Conservation (phyloP, 2,113 vertebrate genomes). For the Silurus asotus region DNA sequence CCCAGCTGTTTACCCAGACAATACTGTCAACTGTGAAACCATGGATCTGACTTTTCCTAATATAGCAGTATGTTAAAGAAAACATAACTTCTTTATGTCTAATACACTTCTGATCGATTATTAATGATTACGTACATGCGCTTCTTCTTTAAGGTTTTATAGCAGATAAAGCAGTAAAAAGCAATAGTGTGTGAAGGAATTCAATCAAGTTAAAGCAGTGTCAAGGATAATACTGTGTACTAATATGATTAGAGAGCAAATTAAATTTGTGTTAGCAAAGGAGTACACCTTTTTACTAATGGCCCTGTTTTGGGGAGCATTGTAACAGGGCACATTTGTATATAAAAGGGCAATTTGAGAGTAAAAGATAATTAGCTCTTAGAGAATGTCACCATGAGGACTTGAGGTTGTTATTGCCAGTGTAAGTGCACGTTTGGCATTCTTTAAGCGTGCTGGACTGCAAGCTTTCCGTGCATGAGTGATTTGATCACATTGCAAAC, state of each 20-base stretch:
- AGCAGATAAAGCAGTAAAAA: neutral
- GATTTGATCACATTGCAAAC: slow-evolving; percentile 71
- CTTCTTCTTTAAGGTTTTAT: neutral
- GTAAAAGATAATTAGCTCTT: slow-evolving; percentile 3
- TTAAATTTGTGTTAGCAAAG: neutral
- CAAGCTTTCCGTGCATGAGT: slow-evolving; percentile 64
- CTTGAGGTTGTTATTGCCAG: slow-evolving; percentile 27
- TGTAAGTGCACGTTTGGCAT: slow-evolving; percentile 59
- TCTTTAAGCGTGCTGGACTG: slow-evolving; percentile 59
- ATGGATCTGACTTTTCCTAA: slow-evolving; percentile 37
- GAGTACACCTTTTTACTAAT: neutral
- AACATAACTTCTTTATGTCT: neutral
- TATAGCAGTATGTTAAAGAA: neutral
- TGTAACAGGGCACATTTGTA: neutral
- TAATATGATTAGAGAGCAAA: slow-evolving; percentile 14
- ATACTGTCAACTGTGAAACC: slow-evolving; percentile 33
- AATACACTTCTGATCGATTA: neutral
- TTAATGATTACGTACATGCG: neutral
- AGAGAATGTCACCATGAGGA: slow-evolving; percentile 22
- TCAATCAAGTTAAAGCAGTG: neutral
- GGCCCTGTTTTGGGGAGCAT: neutral
- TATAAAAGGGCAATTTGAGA: neutral
- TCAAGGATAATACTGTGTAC: neutral
- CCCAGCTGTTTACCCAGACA: slow-evolving; percentile 68
- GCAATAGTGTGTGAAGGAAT: neutral